phyloP scores from a whole-genome alignment of 2,113 vertebrate genomes.

The Coturnix japonica region DNA sequence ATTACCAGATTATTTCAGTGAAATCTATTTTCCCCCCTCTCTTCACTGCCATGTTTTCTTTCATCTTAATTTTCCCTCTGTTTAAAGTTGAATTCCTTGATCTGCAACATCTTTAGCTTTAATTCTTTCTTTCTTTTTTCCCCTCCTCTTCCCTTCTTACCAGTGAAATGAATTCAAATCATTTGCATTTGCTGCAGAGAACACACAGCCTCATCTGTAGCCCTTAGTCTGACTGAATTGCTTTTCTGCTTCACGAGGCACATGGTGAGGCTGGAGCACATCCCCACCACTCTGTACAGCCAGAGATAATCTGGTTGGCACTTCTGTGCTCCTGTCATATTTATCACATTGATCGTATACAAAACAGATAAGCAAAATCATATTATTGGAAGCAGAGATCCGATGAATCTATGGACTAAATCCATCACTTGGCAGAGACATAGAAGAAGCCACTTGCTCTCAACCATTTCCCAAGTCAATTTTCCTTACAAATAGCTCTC shows the following conservation, averaged over 20 bases:
- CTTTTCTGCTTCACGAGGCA: constrained; percentile 82
- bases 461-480: constrained; percentile 67
- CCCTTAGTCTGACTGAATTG: constrained; percentile 78
- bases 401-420: constrained; percentile 65
- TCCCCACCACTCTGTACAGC: neutral
- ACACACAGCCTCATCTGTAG: constrained; percentile 76
- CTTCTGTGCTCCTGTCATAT: constrained; percentile 20
- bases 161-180: constrained; percentile 71
- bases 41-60: constrained; percentile 31
- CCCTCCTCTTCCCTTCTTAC: neutral
- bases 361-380: constrained; percentile 76
- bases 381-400: constrained; percentile 74
- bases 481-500: constrained; percentile 76
- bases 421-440: constrained; percentile 66
- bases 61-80: constrained; percentile 43
- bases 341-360: constrained; percentile 73
- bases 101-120: constrained; percentile 61
- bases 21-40: neutral
- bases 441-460: constrained; percentile 11
- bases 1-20: constrained; percentile 50
- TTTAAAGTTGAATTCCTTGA: constrained; percentile 67
- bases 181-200: constrained; percentile 81
- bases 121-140: neutral
- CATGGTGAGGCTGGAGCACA: constrained; percentile 13
- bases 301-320: constrained; percentile 34